phyloP scores from a whole-genome alignment of 2,888 invertebrate species.

The Macrophya alboannulata region DNA sequence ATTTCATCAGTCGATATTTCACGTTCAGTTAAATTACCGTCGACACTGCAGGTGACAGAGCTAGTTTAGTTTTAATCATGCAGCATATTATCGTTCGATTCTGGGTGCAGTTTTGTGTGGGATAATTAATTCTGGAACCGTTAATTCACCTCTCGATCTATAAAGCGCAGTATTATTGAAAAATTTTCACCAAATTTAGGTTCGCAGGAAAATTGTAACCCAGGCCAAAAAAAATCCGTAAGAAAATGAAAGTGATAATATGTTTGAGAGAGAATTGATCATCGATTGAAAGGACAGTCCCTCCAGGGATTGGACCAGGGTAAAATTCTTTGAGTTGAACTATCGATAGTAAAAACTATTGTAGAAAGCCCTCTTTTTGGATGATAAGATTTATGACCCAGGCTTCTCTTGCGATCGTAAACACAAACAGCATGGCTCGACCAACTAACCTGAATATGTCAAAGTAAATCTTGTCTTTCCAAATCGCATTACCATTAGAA shows the following conservation, averaged over 20 bases:
- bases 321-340: not conserved
- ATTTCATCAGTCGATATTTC: not conserved
- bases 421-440: not conserved
- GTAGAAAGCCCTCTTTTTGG: not conserved
- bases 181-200: not conserved
- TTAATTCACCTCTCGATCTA: not conserved
- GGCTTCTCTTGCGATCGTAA: not conserved
- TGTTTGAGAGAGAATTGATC: not conserved
- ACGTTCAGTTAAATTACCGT: not conserved
- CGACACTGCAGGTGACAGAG: not conserved
- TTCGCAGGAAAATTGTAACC: no score
- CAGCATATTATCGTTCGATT: not conserved
- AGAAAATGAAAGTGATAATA: not conserved
- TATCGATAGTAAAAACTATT: not conserved
- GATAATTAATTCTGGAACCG: not conserved
- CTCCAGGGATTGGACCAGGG: not conserved
- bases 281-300: not conserved
- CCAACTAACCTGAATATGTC: conserved; percentile 39
- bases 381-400: not conserved
- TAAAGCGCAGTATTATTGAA: not conserved
- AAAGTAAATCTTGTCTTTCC: conserved; percentile 31
- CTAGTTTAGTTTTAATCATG: not conserved
- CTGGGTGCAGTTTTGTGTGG: not conserved
- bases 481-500: not conserved
- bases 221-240: no score